A percentile compares a stretch with the other conserved stretches of the same genome.
phyloP scores from a whole-genome alignment of 2,113 vertebrate genomes.

The Gallinago jamesoni region DNA sequence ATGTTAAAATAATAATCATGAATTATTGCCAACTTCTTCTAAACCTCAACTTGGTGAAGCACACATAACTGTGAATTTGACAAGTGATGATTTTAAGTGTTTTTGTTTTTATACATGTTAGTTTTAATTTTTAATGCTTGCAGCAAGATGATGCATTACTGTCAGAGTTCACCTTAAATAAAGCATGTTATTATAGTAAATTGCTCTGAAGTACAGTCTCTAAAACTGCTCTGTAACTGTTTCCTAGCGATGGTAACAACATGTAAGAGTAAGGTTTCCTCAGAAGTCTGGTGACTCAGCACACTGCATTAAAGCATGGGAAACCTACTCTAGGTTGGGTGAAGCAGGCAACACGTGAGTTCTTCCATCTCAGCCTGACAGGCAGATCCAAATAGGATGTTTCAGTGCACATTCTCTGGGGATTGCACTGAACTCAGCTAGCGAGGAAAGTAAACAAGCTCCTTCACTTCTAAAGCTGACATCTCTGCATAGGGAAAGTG shows the following conservation, averaged over 20 bases:
- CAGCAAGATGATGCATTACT: neutral
- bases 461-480: neutral
- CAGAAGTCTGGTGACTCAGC: neutral
- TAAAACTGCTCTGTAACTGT: neutral
- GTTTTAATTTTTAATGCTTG: constrained; percentile 11
- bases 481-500: neutral
- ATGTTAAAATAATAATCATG: neutral
- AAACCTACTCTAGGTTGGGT: neutral
- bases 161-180: neutral
- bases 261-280: neutral
- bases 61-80: neutral
- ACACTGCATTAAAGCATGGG: neutral
- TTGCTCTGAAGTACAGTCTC: neutral
- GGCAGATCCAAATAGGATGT: neutral
- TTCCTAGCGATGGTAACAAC: neutral
- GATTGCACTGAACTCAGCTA: neutral
- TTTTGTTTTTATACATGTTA: neutral
- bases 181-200: neutral
- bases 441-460: neutral
- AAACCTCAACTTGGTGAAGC: neutral
- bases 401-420: neutral
- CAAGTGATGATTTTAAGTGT: neutral
- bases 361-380: neutral
- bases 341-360: neutral
- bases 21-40: neutral